Conservation (phyloP, 2,113 vertebrate genomes). For the Hippolais icterina region DNA sequence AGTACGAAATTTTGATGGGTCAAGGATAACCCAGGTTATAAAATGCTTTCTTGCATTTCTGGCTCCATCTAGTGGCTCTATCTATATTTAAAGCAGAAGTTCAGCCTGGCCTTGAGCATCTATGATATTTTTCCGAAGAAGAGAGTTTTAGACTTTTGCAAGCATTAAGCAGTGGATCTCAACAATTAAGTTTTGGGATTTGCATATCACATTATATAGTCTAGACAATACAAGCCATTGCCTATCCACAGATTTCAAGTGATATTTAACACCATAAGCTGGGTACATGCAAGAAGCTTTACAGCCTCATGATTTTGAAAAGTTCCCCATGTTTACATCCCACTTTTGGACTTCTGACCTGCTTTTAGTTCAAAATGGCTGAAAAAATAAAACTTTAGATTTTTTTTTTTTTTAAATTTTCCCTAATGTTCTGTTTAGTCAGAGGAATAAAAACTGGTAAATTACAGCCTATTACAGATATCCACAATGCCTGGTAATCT, state of each 20-base stretch:
- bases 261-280: not conserved
- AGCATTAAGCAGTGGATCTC: not conserved
- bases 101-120: not conserved
- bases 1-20: not conserved
- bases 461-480: not conserved
- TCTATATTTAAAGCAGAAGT: not conserved
- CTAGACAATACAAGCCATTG: not conserved
- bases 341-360: not conserved
- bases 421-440: not conserved
- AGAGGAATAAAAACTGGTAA: not conserved
- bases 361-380: not conserved
- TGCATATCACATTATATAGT: not conserved
- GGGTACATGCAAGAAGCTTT: not conserved
- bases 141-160: not conserved
- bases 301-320: not conserved
- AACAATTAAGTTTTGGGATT: not conserved
- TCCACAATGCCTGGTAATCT: not conserved
- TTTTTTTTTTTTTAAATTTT: not conserved
- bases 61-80: conserved; percentile 26
- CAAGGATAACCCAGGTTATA: not conserved
- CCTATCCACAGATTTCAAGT: not conserved
- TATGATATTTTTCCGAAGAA: not conserved
- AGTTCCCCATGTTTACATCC: not conserved
- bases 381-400: not conserved
- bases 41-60: not conserved